phyloP scores from a whole-genome alignment of 2,888 invertebrate genomes.

The Synergus gifuensis region DNA sequence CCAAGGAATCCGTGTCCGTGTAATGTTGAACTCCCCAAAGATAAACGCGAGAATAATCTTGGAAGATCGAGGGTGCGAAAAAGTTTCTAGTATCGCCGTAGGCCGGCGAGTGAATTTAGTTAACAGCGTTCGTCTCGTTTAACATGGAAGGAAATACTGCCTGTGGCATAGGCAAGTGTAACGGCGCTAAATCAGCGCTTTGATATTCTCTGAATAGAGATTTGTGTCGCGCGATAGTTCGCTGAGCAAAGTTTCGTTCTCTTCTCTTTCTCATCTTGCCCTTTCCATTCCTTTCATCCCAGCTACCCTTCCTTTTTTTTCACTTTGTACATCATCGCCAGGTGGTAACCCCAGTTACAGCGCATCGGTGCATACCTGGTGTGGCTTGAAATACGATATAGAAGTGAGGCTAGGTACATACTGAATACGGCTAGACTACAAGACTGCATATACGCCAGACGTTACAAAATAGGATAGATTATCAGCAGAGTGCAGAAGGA shows the following conservation, averaged over 20 bases:
- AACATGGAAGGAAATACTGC: slow-evolving; percentile 41
- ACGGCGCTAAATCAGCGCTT: slow-evolving; percentile 59
- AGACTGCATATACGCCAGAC: slow-evolving; percentile 19
- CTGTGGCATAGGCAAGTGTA: slow-evolving; percentile 39
- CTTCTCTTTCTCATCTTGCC: slow-evolving; percentile 27
- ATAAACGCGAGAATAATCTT: slow-evolving; percentile 25
- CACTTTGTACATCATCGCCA: slow-evolving; percentile 35
- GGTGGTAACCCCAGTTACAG: slow-evolving; percentile 51
- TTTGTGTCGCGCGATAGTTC: slow-evolving; percentile 71
- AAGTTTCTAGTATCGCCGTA: slow-evolving; percentile 46
- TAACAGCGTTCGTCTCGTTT: slow-evolving; percentile 52
- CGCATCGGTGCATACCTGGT: slow-evolving; percentile 33
- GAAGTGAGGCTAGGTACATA: slow-evolving; percentile 36
- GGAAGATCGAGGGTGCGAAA: slow-evolving; percentile 7
- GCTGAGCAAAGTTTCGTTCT: slow-evolving; percentile 54
- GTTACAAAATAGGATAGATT: slow-evolving; percentile 49
- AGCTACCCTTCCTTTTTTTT: slow-evolving; percentile 31
- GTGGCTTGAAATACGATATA: slow-evolving; percentile 53
- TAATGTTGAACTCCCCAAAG: background rate
- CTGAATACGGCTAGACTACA: slow-evolving; percentile 32
- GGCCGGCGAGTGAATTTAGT: slow-evolving; percentile 51
- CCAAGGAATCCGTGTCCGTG: background rate
- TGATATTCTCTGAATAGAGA: slow-evolving; percentile 73
- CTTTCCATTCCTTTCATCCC: slow-evolving; percentile 27
- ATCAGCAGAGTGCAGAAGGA: slow-evolving; percentile 48